These are phyloP conservation scores for Gastracanthus pulcherrimus DNA, from an alignment of 2,888 invertebrate genomes.

Conservation along the genomic window DNA sequence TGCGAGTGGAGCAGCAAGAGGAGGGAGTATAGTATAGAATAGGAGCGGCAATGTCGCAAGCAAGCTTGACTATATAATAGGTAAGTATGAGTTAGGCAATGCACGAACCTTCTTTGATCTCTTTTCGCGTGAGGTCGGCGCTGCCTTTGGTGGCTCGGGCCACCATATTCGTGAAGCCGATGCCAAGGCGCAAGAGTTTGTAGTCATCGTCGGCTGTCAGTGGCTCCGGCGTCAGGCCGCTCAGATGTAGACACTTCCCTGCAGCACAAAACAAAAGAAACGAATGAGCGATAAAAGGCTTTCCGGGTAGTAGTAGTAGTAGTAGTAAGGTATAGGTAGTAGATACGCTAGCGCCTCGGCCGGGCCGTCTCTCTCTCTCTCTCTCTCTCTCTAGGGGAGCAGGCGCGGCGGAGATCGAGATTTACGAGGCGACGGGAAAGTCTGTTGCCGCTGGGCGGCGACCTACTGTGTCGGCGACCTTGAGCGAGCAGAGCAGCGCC, in stretches of 20 bases:
- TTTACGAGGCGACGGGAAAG: slow-evolving; percentile 64
- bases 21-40: too few species aligned
- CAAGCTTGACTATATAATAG: too few species aligned
- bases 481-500: too few species aligned
- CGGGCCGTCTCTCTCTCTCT: neutral
- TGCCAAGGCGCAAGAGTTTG: slow-evolving; percentile 94
- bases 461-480: slow-evolving; percentile 65
- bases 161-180: slow-evolving; percentile 99
- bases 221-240: slow-evolving; percentile 95
- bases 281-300: too few species aligned
- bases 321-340: too few species aligned
- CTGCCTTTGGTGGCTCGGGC: slow-evolving; percentile 96
- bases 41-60: too few species aligned
- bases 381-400: neutral
- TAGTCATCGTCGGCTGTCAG: slow-evolving; percentile 98
- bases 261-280: slow-evolving; percentile 61
- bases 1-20: too few species aligned
- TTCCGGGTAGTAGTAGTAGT: too few species aligned
- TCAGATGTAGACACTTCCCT: slow-evolving; percentile 96
- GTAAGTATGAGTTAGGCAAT: too few species aligned
- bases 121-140: slow-evolving; percentile 94
- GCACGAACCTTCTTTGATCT: slow-evolving; percentile 91
- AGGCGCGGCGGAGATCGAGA: slow-evolving; percentile 62
- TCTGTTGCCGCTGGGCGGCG: slow-evolving; percentile 29
- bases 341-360: neutral